Percentiles rank a stretch among this genome's conserved stretches.
These are phyloP conservation scores for Neosilurus mollespiculum DNA, from an alignment of 2,797 vertebrate species.

Conservation along the genomic window DNA sequence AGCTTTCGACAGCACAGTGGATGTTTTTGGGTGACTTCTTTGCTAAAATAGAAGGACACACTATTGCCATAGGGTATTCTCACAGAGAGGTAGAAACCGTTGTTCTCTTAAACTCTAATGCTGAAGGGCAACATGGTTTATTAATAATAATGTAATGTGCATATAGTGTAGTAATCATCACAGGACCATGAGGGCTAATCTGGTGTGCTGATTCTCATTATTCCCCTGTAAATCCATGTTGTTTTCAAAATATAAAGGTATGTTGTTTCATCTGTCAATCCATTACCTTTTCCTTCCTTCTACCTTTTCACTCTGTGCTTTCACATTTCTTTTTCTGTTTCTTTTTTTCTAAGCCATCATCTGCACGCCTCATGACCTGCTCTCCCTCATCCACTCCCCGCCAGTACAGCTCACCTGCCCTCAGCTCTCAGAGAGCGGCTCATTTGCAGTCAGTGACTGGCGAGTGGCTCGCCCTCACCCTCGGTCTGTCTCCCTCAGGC, in stretches of 20 bases:
- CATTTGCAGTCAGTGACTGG: constrained; percentile 60
- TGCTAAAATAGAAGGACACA: background rate
- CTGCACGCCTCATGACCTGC: constrained; percentile 61
- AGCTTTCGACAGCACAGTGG: background rate
- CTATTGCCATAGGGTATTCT: background rate
- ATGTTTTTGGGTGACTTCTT: background rate
- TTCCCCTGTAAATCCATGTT: background rate
- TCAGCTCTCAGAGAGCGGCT: constrained; percentile 57
- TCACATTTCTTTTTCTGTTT: constrained; percentile 45
- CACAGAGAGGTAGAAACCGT: background rate
- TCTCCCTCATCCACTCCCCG: constrained; percentile 61
- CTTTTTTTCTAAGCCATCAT: constrained; percentile 48
- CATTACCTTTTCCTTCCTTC: constrained; percentile 22
- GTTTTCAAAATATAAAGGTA: background rate
- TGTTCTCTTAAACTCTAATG: too few relatives aligned
- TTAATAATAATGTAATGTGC: background rate
- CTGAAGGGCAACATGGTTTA: background rate
- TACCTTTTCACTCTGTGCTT: constrained; percentile 47
- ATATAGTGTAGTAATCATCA: background rate
- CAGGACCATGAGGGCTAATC: background rate
- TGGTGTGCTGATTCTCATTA: background rate
- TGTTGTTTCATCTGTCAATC: constrained; percentile 18
- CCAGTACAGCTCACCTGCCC: constrained; percentile 46
- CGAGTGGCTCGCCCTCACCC: constrained; percentile 67
- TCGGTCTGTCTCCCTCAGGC: constrained; percentile 63